Percentiles rank a stretch among this genome's conserved stretches.
phyloP scores from a whole-genome alignment of 2,797 vertebrate species.

The Poecilia picta region DNA sequence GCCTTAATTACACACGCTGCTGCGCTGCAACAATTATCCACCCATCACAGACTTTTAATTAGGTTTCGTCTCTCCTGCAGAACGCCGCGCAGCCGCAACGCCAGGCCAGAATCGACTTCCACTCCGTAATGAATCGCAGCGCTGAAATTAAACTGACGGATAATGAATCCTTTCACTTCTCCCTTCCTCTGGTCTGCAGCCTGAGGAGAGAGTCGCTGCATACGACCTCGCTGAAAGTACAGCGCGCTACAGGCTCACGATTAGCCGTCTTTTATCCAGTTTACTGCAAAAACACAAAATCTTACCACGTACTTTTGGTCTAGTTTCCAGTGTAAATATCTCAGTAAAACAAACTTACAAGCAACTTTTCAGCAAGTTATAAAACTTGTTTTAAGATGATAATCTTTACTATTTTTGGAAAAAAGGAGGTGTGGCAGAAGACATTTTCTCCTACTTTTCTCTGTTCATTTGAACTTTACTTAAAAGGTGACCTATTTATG shows the following conservation, averaged over 20 bases:
- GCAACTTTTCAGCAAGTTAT: too few relatives aligned
- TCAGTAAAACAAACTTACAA: too few relatives aligned
- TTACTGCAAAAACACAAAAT: not conserved
- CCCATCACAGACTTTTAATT: constrained; percentile 63
- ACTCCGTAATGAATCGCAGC: constrained; percentile 58
- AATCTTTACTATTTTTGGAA: too few relatives aligned
- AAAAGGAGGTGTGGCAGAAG: too few relatives aligned
- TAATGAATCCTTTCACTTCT: constrained; percentile 54
- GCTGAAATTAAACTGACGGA: constrained; percentile 65
- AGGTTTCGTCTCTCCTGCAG: constrained; percentile 36
- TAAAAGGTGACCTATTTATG: too few relatives aligned
- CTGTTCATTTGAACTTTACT: too few relatives aligned
- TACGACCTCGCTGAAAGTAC: not conserved
- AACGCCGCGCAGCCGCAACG: constrained; percentile 7
- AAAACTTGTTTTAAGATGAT: too few relatives aligned
- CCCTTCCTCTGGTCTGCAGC: not conserved
- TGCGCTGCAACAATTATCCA: constrained; percentile 64
- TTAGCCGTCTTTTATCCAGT: not conserved
- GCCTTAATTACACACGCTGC: constrained; percentile 65
- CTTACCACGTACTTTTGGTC: too few relatives aligned
- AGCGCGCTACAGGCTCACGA: not conserved
- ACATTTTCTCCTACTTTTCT: too few relatives aligned
- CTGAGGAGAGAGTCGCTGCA: not conserved
- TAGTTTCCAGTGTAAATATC: too few relatives aligned
- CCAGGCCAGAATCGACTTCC: constrained; percentile 34